Conservation (phyloP, 2,797 vertebrate species). For the Sphaeramia orbicularis region DNA sequence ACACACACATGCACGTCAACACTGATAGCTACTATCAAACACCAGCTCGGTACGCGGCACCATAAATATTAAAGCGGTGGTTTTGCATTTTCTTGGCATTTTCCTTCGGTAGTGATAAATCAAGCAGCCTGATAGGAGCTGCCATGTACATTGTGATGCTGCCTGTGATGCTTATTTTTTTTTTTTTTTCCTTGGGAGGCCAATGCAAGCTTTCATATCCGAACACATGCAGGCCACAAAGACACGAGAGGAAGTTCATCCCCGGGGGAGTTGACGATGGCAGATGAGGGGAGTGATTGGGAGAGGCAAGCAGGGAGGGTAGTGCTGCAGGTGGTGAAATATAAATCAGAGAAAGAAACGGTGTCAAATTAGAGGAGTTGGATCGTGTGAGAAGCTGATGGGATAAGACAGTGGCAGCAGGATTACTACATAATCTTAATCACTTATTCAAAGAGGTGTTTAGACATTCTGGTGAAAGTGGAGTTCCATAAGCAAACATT, state of each 20-base stretch:
- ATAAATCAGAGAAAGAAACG: conserved; percentile 8
- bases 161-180: conserved; percentile 63
- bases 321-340: conserved; percentile 35
- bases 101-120: conserved; percentile 65
- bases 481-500: conserved; percentile 49
- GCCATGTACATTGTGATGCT: conserved; percentile 70
- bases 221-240: conserved; percentile 61
- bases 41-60: conserved; percentile 41
- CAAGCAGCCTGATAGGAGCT: conserved; percentile 72
- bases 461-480: conserved; percentile 19
- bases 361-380: conserved; percentile 8
- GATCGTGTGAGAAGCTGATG: conserved; percentile 11
- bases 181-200: conserved; percentile 57
- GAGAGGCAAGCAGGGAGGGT: conserved; percentile 26
- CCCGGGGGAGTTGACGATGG: conserved; percentile 46
- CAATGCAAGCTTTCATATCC: conserved; percentile 58
- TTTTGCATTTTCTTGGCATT: conserved; percentile 77
- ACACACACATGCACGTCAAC: conserved; percentile 30
- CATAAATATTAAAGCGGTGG: conserved; percentile 78
- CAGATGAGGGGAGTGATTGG: conserved; percentile 34
- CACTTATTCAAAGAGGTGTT: conserved; percentile 35
- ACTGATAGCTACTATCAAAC: conserved; percentile 46
- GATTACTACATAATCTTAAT: conserved; percentile 2
- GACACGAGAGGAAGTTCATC: conserved; percentile 69
- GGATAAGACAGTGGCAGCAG: not conserved